Conservation (phyloP, 2,113 vertebrate genomes). For the Miniopterus natalensis region DNA sequence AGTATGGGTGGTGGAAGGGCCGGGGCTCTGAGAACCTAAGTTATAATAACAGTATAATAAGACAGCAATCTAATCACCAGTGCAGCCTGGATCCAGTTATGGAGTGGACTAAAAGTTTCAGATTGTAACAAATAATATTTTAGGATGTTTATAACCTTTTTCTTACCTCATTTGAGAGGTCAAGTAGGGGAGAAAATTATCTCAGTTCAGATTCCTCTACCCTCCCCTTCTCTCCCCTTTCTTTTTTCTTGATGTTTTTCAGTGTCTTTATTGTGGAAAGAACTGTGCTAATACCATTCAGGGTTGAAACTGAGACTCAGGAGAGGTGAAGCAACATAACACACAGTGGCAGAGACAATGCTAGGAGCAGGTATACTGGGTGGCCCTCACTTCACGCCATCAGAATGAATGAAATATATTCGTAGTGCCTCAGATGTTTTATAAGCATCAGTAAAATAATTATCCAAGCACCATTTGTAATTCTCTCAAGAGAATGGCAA, state of each 20-base stretch:
- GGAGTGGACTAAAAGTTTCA: background rate
- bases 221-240: background rate
- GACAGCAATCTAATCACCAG: background rate
- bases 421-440: background rate
- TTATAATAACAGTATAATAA: background rate
- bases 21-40: background rate
- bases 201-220: background rate
- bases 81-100: background rate
- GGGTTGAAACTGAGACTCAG: background rate
- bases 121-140: background rate
- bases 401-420: background rate
- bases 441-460: background rate
- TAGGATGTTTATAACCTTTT: background rate
- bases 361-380: background rate
- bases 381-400: background rate
- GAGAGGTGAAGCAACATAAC: background rate
- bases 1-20: background rate
- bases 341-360: too few relatives aligned
- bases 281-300: background rate
- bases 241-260: background rate
- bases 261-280: background rate
- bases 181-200: background rate
- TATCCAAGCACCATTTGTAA: background rate
- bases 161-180: background rate
- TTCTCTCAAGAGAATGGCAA: background rate